Evolutionary conservation across 2,888 invertebrate species (phyloP).

Genomic region (Papilio demoleus): DNA sequence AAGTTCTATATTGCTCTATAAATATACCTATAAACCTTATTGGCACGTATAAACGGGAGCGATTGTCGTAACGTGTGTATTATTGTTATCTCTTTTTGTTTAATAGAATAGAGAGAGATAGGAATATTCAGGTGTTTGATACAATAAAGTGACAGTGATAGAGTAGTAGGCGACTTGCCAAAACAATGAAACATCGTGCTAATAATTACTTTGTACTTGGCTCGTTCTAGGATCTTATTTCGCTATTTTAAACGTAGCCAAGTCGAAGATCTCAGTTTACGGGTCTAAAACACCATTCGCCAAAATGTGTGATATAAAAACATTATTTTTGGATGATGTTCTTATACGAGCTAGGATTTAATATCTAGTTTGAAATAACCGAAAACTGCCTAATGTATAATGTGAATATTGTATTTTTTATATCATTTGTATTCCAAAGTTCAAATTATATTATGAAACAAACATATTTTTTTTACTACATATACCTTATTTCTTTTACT

Average conservation of each 20-base stretch:
- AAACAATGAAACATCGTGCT: slow-evolving; percentile 6
- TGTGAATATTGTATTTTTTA: slow-evolving; percentile 27
- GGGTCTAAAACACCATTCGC: background rate
- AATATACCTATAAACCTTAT: background rate
- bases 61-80: background rate
- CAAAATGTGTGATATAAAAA: background rate
- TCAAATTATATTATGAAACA: slow-evolving; percentile 23
- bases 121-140: background rate
- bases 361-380: background rate
- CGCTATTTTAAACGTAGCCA: background rate
- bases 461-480: background rate
- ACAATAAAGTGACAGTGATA: background rate
- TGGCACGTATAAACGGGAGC: background rate
- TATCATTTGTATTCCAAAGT: slow-evolving; percentile 34
- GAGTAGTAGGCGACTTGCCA: slow-evolving; percentile 21
- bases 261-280: slow-evolving; percentile 6
- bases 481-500: background rate
- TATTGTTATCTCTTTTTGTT: background rate
- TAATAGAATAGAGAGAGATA: background rate
- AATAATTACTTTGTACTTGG: background rate
- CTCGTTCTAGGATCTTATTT: background rate
- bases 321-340: background rate
- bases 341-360: background rate
- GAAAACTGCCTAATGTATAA: slow-evolving; percentile 12
- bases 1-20: background rate